Evolutionary conservation across 2,888 invertebrate genomes (phyloP).

Genomic region (Ectemnius cavifrons): DNA sequence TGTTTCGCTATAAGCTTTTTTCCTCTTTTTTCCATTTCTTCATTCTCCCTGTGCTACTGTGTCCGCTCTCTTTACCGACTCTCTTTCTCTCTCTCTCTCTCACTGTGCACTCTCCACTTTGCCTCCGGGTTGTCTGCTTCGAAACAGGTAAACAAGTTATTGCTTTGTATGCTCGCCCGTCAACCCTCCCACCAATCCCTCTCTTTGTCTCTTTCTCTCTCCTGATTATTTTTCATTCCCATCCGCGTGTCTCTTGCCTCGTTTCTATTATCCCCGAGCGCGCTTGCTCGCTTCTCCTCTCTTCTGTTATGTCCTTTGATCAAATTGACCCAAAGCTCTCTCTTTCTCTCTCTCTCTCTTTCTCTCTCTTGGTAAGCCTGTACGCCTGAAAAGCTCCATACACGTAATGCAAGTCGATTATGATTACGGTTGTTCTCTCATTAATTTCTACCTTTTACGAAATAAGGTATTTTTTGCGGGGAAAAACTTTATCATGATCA

Average conservation of each 20-base stretch:
- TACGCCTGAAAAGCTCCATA: not conserved
- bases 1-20: not conserved
- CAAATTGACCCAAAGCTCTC: slow-evolving; percentile 6
- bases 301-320: slow-evolving; percentile 1
- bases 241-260: slow-evolving; percentile 14
- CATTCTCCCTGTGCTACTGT: not conserved
- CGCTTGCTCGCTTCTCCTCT: not conserved
- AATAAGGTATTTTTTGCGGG: no score
- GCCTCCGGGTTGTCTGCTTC: slow-evolving; percentile 1
- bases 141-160: slow-evolving; percentile 53
- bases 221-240: slow-evolving; percentile 20
- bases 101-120: not conserved
- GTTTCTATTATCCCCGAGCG: not conserved
- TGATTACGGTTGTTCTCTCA: not conserved
- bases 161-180: slow-evolving; percentile 31
- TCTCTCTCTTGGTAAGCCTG: no score
- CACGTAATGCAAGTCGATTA: slow-evolving; percentile 3
- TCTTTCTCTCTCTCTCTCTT: not conserved
- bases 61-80: not conserved
- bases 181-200: slow-evolving; percentile 39
- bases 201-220: slow-evolving; percentile 25
- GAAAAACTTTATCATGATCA: no score
- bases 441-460: no score
- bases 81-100: not conserved
- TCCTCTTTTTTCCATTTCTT: slow-evolving; percentile 37